These are phyloP conservation scores for Myodes glareolus DNA, from an alignment of 2,113 vertebrate species.

Conservation along the genomic window DNA sequence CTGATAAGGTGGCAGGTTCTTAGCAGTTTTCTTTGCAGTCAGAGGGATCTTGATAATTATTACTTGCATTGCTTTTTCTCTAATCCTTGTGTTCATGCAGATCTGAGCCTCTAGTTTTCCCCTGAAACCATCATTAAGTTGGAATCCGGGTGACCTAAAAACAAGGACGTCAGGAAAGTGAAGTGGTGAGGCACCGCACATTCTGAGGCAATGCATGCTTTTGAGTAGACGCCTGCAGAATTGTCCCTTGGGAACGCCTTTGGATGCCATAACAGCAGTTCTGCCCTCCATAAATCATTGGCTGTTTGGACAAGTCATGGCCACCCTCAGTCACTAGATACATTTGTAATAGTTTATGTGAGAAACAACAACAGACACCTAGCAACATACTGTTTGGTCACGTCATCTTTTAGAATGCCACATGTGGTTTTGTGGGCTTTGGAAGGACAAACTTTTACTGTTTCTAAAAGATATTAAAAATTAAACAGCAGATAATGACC, in stretches of 20 bases:
- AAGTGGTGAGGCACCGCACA: conserved; percentile 24
- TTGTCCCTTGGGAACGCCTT: conserved; percentile 26
- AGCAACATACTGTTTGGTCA: conserved; percentile 70
- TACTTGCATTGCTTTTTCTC: not conserved
- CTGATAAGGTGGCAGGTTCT: not conserved
- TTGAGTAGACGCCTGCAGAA: conserved; percentile 5
- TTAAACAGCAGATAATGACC: conserved; percentile 20
- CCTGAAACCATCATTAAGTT: not conserved
- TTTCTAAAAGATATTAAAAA: conserved; percentile 60
- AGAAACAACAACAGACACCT: conserved; percentile 73
- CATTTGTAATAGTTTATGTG: conserved; percentile 71
- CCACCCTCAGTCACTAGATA: conserved; percentile 57
- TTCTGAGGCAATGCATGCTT: conserved; percentile 66
- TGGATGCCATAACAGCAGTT: conserved; percentile 58
- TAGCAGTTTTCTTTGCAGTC: not conserved
- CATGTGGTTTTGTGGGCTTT: conserved; percentile 61
- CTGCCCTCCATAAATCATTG: conserved; percentile 72
- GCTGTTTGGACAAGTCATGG: conserved; percentile 55
- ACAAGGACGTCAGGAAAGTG: not conserved
- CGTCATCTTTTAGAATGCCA: conserved; percentile 55
- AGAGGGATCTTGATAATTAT: not conserved
- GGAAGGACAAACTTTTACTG: conserved; percentile 42
- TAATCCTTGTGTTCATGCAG: not conserved
- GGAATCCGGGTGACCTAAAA: conserved; percentile 33
- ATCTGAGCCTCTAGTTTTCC: not conserved